Base-by-base conservation (phyloP, 2,888 invertebrate species). In the Notocelia uddmanniana region DNA sequence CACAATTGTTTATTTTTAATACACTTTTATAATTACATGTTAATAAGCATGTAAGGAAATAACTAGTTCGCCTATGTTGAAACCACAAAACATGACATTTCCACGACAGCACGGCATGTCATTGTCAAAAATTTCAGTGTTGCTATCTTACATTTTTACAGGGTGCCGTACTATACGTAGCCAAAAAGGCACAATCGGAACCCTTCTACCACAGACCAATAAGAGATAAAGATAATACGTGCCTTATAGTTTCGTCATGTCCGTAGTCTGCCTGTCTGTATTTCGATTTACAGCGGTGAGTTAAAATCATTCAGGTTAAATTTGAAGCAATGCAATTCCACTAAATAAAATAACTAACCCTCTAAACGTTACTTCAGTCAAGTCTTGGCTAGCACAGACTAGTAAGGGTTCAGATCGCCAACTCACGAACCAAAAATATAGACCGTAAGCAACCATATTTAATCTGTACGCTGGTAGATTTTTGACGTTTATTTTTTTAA, bases 41-140 rank as follows among this genome's bases (percentile, higher is more conserved):
- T 52, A 13, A 70, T 41, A 52, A 52, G 19, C 21, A 41, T 3
- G 54, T 31, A 23, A 52, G 13, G 13, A 55, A 23, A 66, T 41
- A 69, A 37, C 18, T 50, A 52, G 23, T 34, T 45, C 21, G 41
- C 41, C 21, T 41, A 21, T 63, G 48, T 57, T 55, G 69, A 63
- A 69, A 69, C 34, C 64, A 66, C 69, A 63, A 63, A 69, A 69
- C 69, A 73, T 54, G 72, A 74, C 68, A 71, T 70, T 31, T 71
- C 71, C 71, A 71, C 71, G 71, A 71, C 71, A 45, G 59, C 71
- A 71, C 34, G 55, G 50, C 50, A 69, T 57, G 69, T 69, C 69
- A 69, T n/a, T 34, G 62, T 62, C 6, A 62, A 45, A 26, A 6
- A 18, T 31, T 1, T 2, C 21, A 21, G 50, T 34, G 62, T 63